Conservation (phyloP, 1,140 invertebrate species). For the Drosophila nikananu region DNA sequence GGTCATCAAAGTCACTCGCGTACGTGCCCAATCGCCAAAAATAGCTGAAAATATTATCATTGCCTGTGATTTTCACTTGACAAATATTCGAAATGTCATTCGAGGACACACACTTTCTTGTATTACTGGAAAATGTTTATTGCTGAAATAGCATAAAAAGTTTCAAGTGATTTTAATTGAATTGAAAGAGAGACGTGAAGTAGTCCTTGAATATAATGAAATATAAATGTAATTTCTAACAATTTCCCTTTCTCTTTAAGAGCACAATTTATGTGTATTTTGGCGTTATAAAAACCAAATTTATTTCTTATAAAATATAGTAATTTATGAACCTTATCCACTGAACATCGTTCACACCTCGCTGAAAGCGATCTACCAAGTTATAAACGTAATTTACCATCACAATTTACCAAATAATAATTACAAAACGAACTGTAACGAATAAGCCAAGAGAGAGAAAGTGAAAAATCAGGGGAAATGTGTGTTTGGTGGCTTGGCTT, state of each 20-base stretch:
- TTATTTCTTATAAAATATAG: constrained; percentile 2
- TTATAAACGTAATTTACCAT: too few relatives aligned
- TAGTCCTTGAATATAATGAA: not conserved
- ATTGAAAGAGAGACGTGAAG: not conserved
- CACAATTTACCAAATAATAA: too few relatives aligned
- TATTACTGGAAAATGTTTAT: constrained; percentile 17
- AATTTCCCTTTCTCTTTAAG: not conserved
- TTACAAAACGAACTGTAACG: too few relatives aligned
- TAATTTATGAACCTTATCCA: constrained; percentile 10
- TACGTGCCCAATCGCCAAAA: constrained; percentile 69
- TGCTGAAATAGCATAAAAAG: constrained; percentile 38
- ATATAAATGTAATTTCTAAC: not conserved
- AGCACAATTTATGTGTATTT: constrained; percentile 2
- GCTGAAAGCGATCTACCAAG: too few relatives aligned
- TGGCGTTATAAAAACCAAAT: not conserved
- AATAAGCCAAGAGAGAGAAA: too few relatives aligned
- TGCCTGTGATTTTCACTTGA: constrained; percentile 48
- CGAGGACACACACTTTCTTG: constrained; percentile 18
- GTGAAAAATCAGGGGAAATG: too few relatives aligned
- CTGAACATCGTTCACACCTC: too few relatives aligned
- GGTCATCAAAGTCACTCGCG: constrained; percentile 39
- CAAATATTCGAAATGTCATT: constrained; percentile 47
- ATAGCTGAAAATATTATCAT: constrained; percentile 51
- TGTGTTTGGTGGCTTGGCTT: constrained; percentile 24
- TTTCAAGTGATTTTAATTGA: constrained; percentile 31